Conservation (phyloP, 2,113 vertebrate genomes). For the Todiramphus saurophagus region DNA sequence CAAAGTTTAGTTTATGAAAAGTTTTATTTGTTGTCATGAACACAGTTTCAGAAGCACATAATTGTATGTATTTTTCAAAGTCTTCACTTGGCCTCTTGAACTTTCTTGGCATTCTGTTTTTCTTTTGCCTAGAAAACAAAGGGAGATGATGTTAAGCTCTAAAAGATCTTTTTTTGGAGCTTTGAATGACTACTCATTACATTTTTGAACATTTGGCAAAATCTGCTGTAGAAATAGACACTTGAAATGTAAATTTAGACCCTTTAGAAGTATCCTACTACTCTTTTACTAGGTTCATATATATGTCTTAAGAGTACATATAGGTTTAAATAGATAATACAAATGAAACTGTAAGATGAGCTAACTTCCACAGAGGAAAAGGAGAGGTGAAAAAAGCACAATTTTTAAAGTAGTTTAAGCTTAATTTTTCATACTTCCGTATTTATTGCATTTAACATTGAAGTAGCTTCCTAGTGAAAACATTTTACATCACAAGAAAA, state of each 20-base stretch:
- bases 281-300: neutral
- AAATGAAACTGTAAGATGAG: neutral
- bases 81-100: conserved; percentile 93
- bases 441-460: neutral
- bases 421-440: neutral
- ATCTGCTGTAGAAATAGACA: neutral
- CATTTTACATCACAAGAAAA: neutral
- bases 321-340: neutral
- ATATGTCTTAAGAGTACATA: neutral
- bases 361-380: neutral
- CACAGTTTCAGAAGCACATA: conserved; percentile 63
- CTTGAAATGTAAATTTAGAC: neutral
- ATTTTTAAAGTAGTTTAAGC: neutral
- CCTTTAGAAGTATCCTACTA: neutral
- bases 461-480: neutral
- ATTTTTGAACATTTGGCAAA: neutral
- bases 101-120: conserved; percentile 96
- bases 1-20: conserved; percentile 65
- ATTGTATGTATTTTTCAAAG: neutral
- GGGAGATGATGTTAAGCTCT: neutral
- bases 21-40: conserved; percentile 67
- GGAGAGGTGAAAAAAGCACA: neutral
- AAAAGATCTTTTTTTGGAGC: neutral
- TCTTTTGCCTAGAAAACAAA: conserved; percentile 88
- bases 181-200: neutral